Evolutionary conservation across 2,888 invertebrate genomes (phyloP).

Genomic region (Lysandra bellargus): DNA sequence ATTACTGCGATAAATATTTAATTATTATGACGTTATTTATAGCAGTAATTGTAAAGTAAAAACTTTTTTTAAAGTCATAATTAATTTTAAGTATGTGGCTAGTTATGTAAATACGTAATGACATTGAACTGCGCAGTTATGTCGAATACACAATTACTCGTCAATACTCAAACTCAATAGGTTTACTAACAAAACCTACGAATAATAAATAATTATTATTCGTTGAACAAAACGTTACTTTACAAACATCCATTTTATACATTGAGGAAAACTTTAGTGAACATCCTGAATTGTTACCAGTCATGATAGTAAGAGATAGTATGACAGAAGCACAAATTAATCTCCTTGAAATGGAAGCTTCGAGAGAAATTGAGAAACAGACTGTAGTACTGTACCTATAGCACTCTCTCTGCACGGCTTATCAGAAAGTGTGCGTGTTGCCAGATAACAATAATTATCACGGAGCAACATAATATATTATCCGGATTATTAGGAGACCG

Average conservation of each 20-base stretch:
- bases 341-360: not conserved
- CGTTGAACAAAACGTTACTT: not conserved
- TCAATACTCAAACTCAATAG: too few species aligned
- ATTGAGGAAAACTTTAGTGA: not conserved
- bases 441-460: not conserved
- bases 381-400: too few species aligned
- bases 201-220: too few species aligned
- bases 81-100: too few species aligned
- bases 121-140: not conserved
- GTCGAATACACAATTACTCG: too few species aligned
- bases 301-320: not conserved
- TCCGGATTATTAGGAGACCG: too few species aligned
- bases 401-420: not conserved
- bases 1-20: too few species aligned
- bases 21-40: too few species aligned
- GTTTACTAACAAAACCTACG: too few species aligned
- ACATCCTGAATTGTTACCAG: not conserved
- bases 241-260: not conserved
- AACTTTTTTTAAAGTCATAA: too few species aligned
- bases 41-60: too few species aligned
- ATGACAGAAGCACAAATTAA: not conserved
- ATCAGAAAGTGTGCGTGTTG: not conserved
- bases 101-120: not conserved
- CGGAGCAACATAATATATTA: too few species aligned
- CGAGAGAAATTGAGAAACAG: not conserved